Conservation (phyloP, 2,113 vertebrate species). For the Syngnathus scovelli region DNA sequence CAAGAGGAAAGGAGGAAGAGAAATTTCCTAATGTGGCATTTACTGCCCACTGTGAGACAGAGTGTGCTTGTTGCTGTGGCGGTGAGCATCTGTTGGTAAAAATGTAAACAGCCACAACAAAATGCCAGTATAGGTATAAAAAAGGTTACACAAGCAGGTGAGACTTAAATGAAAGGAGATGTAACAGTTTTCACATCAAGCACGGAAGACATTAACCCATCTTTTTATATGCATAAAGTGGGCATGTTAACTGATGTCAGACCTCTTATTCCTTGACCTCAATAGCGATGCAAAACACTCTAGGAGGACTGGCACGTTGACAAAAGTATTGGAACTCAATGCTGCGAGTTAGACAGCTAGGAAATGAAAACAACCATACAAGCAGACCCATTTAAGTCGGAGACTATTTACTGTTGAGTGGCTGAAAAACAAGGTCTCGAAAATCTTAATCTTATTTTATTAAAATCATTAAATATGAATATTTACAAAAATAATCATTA, state of each 20-base stretch:
- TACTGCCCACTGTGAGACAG: slow-evolving; percentile 19
- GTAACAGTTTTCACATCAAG: slow-evolving; percentile 52
- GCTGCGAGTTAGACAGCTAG: not conserved
- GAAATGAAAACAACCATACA: not conserved
- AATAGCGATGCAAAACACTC: slow-evolving; percentile 16
- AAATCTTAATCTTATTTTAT: too few relatives aligned
- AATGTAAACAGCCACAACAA: not conserved
- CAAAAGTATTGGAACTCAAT: not conserved
- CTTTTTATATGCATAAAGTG: slow-evolving; percentile 52
- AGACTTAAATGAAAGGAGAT: slow-evolving; percentile 55
- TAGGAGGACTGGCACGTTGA: slow-evolving; percentile 6
- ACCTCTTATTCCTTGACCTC: slow-evolving; percentile 46
- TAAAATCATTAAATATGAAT: too few relatives aligned
- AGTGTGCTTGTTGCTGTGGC: slow-evolving; percentile 34
- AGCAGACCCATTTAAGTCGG: not conserved
- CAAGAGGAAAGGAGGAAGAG: not conserved
- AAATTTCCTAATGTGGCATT: slow-evolving; percentile 55
- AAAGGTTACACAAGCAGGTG: slow-evolving; percentile 46
- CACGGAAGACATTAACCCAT: slow-evolving; percentile 57
- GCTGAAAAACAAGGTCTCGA: too few relatives aligned
- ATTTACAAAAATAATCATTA: too few relatives aligned
- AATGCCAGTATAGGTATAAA: slow-evolving; percentile 56
- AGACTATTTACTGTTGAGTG: not conserved
- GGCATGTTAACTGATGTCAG: slow-evolving; percentile 44
- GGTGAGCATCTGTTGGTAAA: slow-evolving; percentile 29